These are phyloP conservation scores for Oryzias javanicus DNA, from an alignment of 2,113 vertebrate genomes.

Conservation along the genomic window DNA sequence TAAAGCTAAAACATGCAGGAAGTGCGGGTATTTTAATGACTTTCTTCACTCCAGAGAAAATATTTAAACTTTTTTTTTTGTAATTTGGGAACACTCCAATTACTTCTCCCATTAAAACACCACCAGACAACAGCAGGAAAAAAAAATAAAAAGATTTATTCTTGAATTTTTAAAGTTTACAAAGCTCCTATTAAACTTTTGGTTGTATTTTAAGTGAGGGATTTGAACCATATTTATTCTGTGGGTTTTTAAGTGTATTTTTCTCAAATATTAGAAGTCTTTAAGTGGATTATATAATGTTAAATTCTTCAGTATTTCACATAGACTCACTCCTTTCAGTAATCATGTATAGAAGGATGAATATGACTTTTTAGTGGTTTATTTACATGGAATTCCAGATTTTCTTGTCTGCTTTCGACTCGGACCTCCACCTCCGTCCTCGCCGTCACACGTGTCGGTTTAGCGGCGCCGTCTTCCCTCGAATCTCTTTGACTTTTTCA, in stretches of 20 bases:
- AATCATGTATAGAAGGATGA: not conserved
- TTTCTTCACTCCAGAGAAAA: no score
- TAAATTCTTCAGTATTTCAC: slow-evolving; percentile 31
- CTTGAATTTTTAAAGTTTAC: slow-evolving; percentile 14
- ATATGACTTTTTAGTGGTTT: no score
- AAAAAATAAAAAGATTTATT: slow-evolving; percentile 48
- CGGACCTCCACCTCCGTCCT: slow-evolving; percentile 10
- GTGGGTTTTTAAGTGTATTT: not conserved
- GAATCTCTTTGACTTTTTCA: slow-evolving; percentile 47
- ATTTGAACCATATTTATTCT: no score
- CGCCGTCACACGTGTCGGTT: slow-evolving; percentile 14
- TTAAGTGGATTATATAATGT: not conserved
- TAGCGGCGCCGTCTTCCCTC: slow-evolving; percentile 2
- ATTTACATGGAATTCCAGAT: no score
- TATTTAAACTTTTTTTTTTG: no score
- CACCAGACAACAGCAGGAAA: not conserved
- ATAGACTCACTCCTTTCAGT: slow-evolving; percentile 14
- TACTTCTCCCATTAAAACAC: not conserved
- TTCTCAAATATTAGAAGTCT: not conserved
- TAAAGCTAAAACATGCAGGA: no score
- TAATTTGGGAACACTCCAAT: not conserved
- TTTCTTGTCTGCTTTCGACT: not conserved
- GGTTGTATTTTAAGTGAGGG: not conserved
- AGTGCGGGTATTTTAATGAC: no score
- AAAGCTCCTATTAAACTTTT: slow-evolving; percentile 21